These are phyloP conservation scores for Eumerus sabulonum DNA, from an alignment of 2,888 invertebrate species.

Conservation along the genomic window DNA sequence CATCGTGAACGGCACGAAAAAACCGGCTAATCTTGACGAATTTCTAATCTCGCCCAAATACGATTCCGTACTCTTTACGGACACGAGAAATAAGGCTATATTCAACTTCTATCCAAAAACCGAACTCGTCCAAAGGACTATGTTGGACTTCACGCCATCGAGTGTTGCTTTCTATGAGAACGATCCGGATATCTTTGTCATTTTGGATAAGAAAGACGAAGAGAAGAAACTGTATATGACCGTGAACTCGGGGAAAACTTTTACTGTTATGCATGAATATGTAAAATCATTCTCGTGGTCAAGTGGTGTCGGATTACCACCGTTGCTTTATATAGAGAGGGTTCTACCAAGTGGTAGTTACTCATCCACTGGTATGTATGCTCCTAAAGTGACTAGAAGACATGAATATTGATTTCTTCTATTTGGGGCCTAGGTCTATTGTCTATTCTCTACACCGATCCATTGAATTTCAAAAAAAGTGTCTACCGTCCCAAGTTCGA, in stretches of 20 bases:
- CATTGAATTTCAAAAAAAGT: constrained; percentile 65
- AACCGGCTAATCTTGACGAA: constrained; percentile 87
- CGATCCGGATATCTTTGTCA: constrained; percentile 85
- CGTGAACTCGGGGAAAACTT: constrained; percentile 86
- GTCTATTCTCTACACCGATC: constrained; percentile 71
- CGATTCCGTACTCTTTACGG: constrained; percentile 91
- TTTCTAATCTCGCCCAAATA: constrained; percentile 91
- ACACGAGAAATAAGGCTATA: constrained; percentile 86
- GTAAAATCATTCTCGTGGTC: constrained; percentile 91
- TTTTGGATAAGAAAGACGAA: constrained; percentile 86
- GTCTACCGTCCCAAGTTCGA: constrained; percentile 65
- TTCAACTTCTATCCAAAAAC: constrained; percentile 89
- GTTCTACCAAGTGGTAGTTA: constrained; percentile 81
- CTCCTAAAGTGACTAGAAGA: neutral
- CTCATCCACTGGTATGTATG: neutral
- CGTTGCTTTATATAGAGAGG: constrained; percentile 85
- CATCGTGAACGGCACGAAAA: constrained; percentile 79
- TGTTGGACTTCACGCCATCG: constrained; percentile 87
- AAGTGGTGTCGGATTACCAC: constrained; percentile 80
- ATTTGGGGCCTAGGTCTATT: constrained; percentile 70
- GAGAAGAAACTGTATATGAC: constrained; percentile 87
- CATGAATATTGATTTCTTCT: neutral
- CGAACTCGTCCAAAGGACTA: constrained; percentile 82
- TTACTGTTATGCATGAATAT: constrained; percentile 84
- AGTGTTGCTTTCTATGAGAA: constrained; percentile 88